Conservation (phyloP, 2,888 invertebrate genomes). For the Augiades crinisus region DNA sequence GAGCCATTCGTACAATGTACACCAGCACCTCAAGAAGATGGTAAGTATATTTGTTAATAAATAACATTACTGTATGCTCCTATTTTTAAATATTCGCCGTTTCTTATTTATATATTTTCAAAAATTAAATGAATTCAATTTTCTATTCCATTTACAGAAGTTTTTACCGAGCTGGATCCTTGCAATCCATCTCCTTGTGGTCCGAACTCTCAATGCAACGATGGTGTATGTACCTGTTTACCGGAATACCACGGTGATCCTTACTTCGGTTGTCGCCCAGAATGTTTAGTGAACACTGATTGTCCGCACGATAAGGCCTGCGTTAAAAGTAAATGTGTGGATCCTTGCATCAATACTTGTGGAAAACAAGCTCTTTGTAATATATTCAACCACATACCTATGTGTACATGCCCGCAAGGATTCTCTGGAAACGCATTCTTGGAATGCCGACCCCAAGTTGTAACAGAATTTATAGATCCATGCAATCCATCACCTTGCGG, state of each 20-base stretch:
- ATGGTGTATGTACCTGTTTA: slow-evolving; percentile 87
- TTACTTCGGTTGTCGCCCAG: slow-evolving; percentile 89
- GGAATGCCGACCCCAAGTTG: slow-evolving; percentile 76
- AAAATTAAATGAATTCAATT: not conserved
- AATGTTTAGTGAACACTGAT: slow-evolving; percentile 88
- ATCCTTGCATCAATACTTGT: slow-evolving; percentile 90
- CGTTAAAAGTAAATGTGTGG: slow-evolving; percentile 86
- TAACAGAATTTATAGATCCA: slow-evolving; percentile 71
- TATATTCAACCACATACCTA: slow-evolving; percentile 83
- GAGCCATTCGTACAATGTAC: slow-evolving; percentile 81
- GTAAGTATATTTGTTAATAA: slow-evolving; percentile 41
- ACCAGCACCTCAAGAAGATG: slow-evolving; percentile 53
- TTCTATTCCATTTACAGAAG: slow-evolving; percentile 43
- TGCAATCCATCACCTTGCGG: slow-evolving; percentile 88
- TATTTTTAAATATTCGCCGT: too few relatives aligned
- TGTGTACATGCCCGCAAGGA: slow-evolving; percentile 82
- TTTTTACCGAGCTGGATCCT: slow-evolving; percentile 66
- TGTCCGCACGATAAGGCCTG: slow-evolving; percentile 87
- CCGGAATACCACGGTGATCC: slow-evolving; percentile 90
- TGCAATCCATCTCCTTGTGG: slow-evolving; percentile 87
- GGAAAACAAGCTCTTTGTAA: slow-evolving; percentile 87
- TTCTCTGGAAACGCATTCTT: slow-evolving; percentile 87
- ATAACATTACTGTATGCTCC: too few relatives aligned
- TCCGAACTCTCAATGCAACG: slow-evolving; percentile 85
- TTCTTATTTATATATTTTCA: not conserved